Percentiles rank a stretch among this genome's conserved stretches.
Evolutionary conservation across 2,113 vertebrate species (phyloP).

Genomic region (Macquaria australasica): DNA sequence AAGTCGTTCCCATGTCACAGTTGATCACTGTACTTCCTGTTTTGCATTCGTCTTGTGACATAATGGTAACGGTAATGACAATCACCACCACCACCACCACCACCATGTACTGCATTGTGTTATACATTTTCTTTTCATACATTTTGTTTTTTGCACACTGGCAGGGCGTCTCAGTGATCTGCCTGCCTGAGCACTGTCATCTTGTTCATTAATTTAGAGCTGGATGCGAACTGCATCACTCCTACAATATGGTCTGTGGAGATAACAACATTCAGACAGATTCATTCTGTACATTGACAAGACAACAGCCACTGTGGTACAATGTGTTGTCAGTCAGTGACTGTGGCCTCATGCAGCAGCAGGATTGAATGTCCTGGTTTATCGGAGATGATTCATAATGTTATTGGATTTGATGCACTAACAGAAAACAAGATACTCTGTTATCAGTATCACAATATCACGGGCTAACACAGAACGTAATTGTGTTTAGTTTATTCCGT

Average conservation of each 20-base stretch:
- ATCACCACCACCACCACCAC: not conserved
- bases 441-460: conserved; percentile 77
- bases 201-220: conserved; percentile 67
- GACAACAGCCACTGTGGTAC: conserved; percentile 37
- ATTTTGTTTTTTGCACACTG: conserved; percentile 51
- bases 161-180: conserved; percentile 49
- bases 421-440: conserved; percentile 72
- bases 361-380: conserved; percentile 73
- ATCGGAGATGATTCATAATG: conserved; percentile 75
- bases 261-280: conserved; percentile 75
- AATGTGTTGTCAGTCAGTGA: conserved; percentile 53
- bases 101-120: conserved; percentile 23
- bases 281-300: conserved; percentile 60
- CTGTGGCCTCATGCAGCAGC: conserved; percentile 36
- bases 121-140: conserved; percentile 35
- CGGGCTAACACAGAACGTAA: conserved; percentile 66
- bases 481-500: conserved; percentile 69
- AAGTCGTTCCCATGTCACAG: not conserved
- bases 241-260: conserved; percentile 69
- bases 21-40: conserved; percentile 15
- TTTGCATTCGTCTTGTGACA: conserved; percentile 36
- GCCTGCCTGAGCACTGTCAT: conserved; percentile 59
- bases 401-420: conserved; percentile 70
- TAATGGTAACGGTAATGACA: conserved; percentile 37
- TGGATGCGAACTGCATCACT: conserved; percentile 51